These are phyloP conservation scores for Psittacula echo DNA, from an alignment of 2,797 vertebrate genomes.

Conservation along the genomic window DNA sequence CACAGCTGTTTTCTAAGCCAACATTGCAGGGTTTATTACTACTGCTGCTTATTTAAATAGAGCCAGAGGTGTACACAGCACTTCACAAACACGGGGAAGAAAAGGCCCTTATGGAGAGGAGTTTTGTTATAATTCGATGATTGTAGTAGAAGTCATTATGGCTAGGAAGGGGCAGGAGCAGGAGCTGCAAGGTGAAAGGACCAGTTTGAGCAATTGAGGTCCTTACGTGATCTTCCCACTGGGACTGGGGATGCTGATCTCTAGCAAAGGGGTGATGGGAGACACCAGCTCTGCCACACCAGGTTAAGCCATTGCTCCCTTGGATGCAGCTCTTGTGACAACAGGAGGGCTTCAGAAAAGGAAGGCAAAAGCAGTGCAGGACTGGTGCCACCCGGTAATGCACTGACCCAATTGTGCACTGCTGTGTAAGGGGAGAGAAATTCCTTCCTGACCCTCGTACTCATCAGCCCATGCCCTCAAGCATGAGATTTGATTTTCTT, in stretches of 20 bases:
- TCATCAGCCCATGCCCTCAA: conserved; percentile 65
- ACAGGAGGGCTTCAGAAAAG: background rate
- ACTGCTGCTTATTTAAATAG: background rate
- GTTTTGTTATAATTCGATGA: background rate
- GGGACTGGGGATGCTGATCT: background rate
- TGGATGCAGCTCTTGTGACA: background rate
- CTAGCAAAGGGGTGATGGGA: background rate
- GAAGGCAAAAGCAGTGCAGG: background rate
- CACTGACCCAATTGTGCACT: conserved; percentile 63
- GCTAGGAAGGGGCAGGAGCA: background rate
- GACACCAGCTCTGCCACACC: background rate
- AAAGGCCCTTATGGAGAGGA: background rate
- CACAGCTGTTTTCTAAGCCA: background rate
- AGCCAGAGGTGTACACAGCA: background rate
- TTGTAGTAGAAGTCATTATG: background rate
- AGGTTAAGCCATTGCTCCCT: background rate
- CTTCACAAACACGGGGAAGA: background rate
- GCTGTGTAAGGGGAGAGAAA: conserved; percentile 61
- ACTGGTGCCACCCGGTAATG: conserved; percentile 25
- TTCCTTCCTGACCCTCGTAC: conserved; percentile 61
- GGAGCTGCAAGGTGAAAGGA: background rate
- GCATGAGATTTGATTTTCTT: conserved; percentile 77
- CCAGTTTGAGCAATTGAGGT: background rate
- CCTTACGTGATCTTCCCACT: background rate
- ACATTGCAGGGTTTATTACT: background rate